Conservation (phyloP, 2,113 vertebrate genomes). For the Eptesicus fuscus region DNA sequence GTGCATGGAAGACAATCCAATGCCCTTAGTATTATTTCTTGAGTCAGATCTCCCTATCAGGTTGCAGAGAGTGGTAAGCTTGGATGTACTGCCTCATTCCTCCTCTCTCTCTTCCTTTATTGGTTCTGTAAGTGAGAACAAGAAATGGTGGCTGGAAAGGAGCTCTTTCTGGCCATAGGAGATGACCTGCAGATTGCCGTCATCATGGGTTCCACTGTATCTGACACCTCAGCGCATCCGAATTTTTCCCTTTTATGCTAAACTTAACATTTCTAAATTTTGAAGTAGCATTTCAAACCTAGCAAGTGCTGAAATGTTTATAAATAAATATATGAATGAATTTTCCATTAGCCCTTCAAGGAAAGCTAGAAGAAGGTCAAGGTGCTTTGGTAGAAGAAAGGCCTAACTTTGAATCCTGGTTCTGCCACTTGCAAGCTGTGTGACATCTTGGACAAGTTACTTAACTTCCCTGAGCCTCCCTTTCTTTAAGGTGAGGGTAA, state of each 20-base stretch:
- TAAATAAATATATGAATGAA: neutral
- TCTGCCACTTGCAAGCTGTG: neutral
- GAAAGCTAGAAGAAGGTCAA: neutral
- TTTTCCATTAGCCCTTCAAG: neutral
- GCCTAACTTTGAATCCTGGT: neutral
- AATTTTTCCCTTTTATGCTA: neutral
- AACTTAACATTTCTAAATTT: neutral
- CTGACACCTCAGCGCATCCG: neutral
- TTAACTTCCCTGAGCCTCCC: constrained; percentile 20
- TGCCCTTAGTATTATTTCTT: neutral
- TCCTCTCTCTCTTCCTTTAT: neutral
- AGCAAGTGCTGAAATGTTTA: neutral
- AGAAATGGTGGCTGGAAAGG: neutral
- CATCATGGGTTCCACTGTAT: neutral
- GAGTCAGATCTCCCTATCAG: neutral
- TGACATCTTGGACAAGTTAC: neutral
- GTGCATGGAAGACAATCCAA: rapidly evolving
- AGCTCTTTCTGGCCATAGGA: neutral
- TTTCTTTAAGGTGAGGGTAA: neutral
- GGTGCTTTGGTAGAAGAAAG: neutral
- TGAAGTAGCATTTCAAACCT: neutral
- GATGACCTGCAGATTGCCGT: neutral
- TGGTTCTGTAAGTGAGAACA: neutral
- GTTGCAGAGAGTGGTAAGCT: neutral
- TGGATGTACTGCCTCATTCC: neutral